These are phyloP conservation scores for Premnoplex brunnescens DNA, from an alignment of 2,797 vertebrate genomes.

Conservation along the genomic window DNA sequence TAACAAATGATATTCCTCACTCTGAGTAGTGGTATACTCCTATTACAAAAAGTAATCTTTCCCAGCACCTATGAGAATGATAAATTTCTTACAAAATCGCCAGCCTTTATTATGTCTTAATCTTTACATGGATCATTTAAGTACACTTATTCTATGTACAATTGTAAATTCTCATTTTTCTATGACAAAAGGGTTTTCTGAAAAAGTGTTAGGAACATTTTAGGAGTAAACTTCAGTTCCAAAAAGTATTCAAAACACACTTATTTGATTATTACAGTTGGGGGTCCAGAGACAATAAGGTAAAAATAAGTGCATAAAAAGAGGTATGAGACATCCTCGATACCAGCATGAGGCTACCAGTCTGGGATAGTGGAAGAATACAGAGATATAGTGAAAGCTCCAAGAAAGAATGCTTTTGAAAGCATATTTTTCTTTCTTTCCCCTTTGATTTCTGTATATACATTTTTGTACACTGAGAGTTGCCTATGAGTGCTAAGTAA, in stretches of 20 bases:
- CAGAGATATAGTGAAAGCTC: background rate
- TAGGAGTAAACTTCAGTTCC: background rate
- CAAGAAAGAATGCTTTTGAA: background rate
- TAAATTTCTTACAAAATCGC: background rate
- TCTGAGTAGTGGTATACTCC: background rate
- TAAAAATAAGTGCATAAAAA: background rate
- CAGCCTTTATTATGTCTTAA: background rate
- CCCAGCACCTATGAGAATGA: background rate
- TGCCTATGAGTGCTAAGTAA: background rate
- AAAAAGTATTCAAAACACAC: background rate
- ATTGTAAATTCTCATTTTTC: background rate
- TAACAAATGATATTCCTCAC: rapidly evolving
- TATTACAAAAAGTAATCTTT: background rate
- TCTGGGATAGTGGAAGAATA: background rate
- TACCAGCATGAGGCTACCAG: background rate
- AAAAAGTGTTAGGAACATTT: background rate
- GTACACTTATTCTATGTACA: background rate
- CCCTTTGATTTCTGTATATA: background rate
- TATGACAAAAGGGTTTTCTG: background rate
- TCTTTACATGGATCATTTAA: background rate
- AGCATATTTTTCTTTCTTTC: background rate
- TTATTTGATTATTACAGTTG: background rate
- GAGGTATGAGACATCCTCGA: background rate
- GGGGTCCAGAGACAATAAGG: background rate
- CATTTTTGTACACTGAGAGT: background rate